Evolutionary conservation across 2,113 vertebrate species (phyloP).

Genomic region (Nicator chloris): DNA sequence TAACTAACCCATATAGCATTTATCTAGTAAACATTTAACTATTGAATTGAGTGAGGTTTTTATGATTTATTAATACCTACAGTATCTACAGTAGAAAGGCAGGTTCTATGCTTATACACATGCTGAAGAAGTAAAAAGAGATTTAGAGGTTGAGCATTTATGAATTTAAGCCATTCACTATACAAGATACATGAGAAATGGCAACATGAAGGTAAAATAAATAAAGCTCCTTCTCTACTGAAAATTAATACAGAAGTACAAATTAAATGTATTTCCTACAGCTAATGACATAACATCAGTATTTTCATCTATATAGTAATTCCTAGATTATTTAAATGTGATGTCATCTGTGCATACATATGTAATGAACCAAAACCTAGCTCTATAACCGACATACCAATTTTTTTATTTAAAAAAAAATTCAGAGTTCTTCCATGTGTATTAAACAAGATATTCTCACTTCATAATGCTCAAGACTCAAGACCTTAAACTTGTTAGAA

Average conservation of each 20-base stretch:
- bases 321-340: neutral
- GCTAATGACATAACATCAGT: neutral
- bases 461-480: neutral
- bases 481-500: neutral
- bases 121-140: neutral
- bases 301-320: neutral
- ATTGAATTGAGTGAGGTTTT: neutral
- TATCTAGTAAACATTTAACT: neutral
- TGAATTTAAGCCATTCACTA: neutral
- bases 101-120: neutral
- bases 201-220: neutral
- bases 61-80: neutral
- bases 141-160: neutral
- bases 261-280: neutral
- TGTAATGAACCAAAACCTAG: neutral
- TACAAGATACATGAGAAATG: neutral
- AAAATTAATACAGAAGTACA: neutral
- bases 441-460: neutral
- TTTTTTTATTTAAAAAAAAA: neutral
- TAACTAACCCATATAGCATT: neutral
- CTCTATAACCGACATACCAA: neutral
- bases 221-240: neutral
- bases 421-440: neutral
- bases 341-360: neutral
- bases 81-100: neutral